Base-by-base conservation (phyloP, 1,140 invertebrate species). In the Riptortus pedestris region DNA sequence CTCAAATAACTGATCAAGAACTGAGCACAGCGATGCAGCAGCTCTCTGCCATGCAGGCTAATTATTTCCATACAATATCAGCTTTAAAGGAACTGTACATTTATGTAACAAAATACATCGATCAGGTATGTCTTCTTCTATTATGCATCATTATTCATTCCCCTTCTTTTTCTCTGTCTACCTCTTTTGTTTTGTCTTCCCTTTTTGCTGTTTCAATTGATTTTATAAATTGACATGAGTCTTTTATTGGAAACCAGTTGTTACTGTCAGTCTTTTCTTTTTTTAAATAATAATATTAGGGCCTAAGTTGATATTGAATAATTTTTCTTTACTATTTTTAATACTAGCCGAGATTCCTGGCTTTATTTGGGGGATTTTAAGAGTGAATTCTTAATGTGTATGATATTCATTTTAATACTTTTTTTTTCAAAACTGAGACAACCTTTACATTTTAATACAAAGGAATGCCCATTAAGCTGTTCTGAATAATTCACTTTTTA, bases 21-120 rank as follows among this genome's bases (percentile, higher is more conserved):
- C 85, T 96, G 81, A 90, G 85, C 70, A 88, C 87, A 68, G 85
- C 88, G 57, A 92, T 96, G 90, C 90, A 94, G 72, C 87, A 92
- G 72, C 76, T 96, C 51, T 94, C 91, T 58, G 82, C 88, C 22
- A 84, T 87, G 71, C 90, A 94, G 75, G 80, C 82, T 52, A 88
- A 91, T 67, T 89, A 93, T 74, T 93, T 95, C 71, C 90, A 94
- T 74, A 89, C 87, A 65, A 81, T 93, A 65, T 88, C 90, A 67
- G 92, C 92, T 68, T 80, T 95, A 66, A 93, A 94, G 78, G 91
- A 95, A 77, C 81, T 95, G 62, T 94, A 93, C 74, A 92, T 93
- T 73, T 95, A 95, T 76, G 89, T 93, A 71, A 89, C 86, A 71
- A 93, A 93, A 79, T 95, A 95, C 77, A 87, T 87, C 77, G 89